Evolutionary conservation across 2,113 vertebrate species (phyloP).

Genomic region (Catharus fuscescens): DNA sequence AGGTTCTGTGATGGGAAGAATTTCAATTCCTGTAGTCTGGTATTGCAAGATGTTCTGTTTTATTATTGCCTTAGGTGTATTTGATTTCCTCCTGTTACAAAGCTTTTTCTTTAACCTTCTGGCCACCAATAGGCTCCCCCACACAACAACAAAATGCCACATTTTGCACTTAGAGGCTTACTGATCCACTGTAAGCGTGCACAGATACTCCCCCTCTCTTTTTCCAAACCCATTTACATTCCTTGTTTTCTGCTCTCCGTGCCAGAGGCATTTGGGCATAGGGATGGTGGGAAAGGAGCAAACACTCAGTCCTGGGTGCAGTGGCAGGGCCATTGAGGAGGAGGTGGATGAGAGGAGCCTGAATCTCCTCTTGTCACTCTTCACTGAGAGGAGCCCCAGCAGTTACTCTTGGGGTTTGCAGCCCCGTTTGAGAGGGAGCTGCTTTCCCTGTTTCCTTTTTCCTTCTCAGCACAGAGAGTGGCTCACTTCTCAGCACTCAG

Average conservation of each 20-base stretch:
- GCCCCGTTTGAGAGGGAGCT: background rate
- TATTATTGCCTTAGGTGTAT: background rate
- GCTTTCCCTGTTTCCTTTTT: background rate
- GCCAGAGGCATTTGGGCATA: background rate
- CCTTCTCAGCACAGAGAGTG: background rate
- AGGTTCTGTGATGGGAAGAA: background rate
- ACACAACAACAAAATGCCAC: background rate
- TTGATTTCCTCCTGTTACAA: background rate
- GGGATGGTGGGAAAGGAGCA: background rate
- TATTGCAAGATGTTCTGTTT: background rate
- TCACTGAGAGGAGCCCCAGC: background rate
- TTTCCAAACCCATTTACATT: background rate
- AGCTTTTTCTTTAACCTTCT: background rate
- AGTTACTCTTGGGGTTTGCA: background rate
- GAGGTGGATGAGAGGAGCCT: background rate
- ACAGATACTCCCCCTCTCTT: background rate
- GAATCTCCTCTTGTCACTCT: background rate
- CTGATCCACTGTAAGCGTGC: background rate
- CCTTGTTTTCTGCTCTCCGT: fast-evolving
- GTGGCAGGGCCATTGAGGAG: background rate
- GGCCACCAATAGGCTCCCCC: background rate
- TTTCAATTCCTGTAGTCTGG: background rate
- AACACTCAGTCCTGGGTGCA: background rate
- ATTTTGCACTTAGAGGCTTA: background rate
- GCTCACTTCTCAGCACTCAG: background rate